A percentile compares a stretch with the other conserved stretches of the same genome.
Evolutionary conservation across 2,888 invertebrate genomes (phyloP).

Genomic region (Synanthedon vespiformis): DNA sequence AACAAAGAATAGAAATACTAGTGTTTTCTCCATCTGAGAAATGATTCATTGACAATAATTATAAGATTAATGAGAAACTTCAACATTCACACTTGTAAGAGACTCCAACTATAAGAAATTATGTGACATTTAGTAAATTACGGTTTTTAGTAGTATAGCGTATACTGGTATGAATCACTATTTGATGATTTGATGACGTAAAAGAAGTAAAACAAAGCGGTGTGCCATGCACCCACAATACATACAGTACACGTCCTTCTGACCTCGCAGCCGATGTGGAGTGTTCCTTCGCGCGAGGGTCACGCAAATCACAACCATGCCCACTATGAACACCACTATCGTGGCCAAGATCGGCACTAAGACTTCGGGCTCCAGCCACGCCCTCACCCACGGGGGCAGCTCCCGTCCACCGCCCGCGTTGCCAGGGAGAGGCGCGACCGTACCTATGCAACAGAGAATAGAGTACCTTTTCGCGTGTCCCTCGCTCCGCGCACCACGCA

Average conservation of each 20-base stretch:
- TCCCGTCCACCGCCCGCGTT: constrained; percentile 67
- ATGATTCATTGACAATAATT: too few species aligned
- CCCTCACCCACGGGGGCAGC: constrained; percentile 81
- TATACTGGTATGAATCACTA: too few species aligned
- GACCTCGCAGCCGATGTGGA: constrained; percentile 86
- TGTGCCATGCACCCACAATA: constrained; percentile 58
- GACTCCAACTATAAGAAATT: too few species aligned
- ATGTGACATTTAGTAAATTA: too few species aligned
- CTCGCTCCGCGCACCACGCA: constrained; percentile 90
- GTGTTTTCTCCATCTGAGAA: too few species aligned
- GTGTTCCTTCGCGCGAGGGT: constrained; percentile 86
- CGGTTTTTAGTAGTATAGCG: too few species aligned
- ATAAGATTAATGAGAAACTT: too few species aligned
- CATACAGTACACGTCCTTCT: constrained; percentile 82
- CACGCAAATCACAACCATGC: constrained; percentile 90
- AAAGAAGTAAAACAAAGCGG: constrained; percentile 32
- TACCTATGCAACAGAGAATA: constrained; percentile 67
- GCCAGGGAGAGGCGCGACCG: constrained; percentile 82
- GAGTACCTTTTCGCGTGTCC: constrained; percentile 87
- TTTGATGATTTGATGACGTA: neutral
- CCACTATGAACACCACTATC: constrained; percentile 89
- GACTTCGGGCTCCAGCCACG: constrained; percentile 91
- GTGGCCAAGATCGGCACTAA: constrained; percentile 92
- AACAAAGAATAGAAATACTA: too few species aligned
- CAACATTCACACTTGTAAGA: too few species aligned